phyloP scores from a whole-genome alignment of 2,113 vertebrate genomes.

The Tetraodon nigroviridis region DNA sequence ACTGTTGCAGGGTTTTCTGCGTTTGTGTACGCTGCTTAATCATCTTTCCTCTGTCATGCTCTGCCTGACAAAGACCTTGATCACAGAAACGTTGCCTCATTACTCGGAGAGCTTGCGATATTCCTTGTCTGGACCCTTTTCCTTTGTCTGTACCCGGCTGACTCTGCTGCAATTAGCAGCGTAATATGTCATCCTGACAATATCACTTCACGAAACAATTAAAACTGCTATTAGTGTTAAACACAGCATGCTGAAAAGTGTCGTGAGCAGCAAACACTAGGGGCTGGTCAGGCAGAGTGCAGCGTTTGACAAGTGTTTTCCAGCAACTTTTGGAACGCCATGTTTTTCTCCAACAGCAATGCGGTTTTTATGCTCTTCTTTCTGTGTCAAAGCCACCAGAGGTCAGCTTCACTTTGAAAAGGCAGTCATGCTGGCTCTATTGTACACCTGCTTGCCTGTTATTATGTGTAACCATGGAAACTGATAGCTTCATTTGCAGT shows the following conservation, averaged over 20 bases:
- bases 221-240: constrained; percentile 1
- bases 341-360: not conserved
- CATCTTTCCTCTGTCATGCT: too few relatives aligned
- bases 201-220: not conserved
- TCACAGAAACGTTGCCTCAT: constrained; percentile 11
- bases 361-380: not conserved
- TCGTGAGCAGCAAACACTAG: not conserved
- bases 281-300: not conserved
- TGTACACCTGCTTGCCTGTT: too few relatives aligned
- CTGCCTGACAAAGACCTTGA: not conserved
- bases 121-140: not conserved
- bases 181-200: not conserved
- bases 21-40: too few relatives aligned
- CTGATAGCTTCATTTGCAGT: too few relatives aligned
- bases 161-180: not conserved
- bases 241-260: not conserved
- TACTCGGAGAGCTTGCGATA: not conserved
- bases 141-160: not conserved
- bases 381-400: not conserved
- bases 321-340: too few relatives aligned
- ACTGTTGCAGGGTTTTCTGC: too few relatives aligned
- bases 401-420: too few relatives aligned
- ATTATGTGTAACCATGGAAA: too few relatives aligned
- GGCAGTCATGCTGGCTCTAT: too few relatives aligned
- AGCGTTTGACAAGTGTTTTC: too few relatives aligned